Percentiles rank a stretch among this genome's conserved stretches.
phyloP scores from a whole-genome alignment of 1,140 invertebrate genomes.

The Cheumatopsyche charites region DNA sequence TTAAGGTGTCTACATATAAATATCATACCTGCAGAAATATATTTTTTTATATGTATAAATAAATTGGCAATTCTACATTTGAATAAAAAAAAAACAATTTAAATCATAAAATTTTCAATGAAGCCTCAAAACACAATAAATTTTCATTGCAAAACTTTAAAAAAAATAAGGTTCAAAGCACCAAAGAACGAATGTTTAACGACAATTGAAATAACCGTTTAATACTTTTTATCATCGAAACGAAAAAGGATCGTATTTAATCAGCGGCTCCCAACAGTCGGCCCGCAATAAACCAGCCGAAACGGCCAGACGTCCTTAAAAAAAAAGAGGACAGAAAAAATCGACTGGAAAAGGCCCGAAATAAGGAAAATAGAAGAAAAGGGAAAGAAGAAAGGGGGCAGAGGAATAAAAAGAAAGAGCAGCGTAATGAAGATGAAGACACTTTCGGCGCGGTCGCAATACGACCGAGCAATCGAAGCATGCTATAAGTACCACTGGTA shows the following conservation, averaged over 20 bases:
- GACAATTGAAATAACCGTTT: slow-evolving; percentile 1
- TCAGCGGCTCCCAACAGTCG: neutral
- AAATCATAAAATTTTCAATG: too few relatives aligned
- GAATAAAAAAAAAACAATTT: too few relatives aligned
- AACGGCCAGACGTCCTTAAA: neutral
- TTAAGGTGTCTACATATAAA: too few relatives aligned
- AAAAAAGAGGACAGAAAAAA: neutral
- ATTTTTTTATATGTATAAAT: too few relatives aligned
- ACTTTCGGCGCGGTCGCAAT: slow-evolving; percentile 5
- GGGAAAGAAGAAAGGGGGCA: neutral
- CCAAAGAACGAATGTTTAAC: too few relatives aligned
- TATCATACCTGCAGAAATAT: too few relatives aligned
- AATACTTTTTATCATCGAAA: neutral
- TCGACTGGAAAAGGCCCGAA: neutral
- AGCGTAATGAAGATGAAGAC: slow-evolving; percentile 7
- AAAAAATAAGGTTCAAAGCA: too few relatives aligned
- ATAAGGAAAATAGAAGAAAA: neutral
- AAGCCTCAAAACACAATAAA: too few relatives aligned
- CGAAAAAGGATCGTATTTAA: slow-evolving; percentile 1
- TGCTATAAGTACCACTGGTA: too few relatives aligned
- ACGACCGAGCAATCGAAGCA: slow-evolving; percentile 3
- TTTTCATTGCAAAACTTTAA: too few relatives aligned
- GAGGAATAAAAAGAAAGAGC: neutral
- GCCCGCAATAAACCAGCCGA: neutral
- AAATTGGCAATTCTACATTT: too few relatives aligned